Conservation (phyloP, 2,888 invertebrate species). For the Drosophila mulleri region DNA sequence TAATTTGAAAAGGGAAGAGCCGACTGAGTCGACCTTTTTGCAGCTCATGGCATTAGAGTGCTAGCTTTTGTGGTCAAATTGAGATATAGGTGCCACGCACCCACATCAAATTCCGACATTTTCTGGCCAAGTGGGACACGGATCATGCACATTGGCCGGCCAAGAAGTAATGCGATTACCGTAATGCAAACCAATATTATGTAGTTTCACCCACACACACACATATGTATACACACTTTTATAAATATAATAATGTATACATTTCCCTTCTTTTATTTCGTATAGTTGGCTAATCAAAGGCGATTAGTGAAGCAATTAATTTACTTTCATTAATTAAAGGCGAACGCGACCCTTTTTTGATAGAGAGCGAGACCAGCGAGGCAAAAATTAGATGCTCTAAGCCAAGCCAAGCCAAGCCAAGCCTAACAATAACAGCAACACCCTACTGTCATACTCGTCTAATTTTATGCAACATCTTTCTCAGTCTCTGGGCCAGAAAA, state of each 20-base stretch:
- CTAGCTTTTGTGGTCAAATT: conserved; percentile 74
- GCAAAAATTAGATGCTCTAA: conserved; percentile 28
- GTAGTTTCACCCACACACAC: not conserved
- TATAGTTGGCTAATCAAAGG: conserved; percentile 35
- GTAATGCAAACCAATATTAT: conserved; percentile 5
- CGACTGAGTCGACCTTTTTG: conserved; percentile 42
- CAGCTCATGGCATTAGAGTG: conserved; percentile 53
- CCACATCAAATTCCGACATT: conserved; percentile 64
- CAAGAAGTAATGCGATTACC: conserved; percentile 11
- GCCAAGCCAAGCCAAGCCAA: conserved; percentile 15
- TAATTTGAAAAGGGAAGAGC: conserved; percentile 29
- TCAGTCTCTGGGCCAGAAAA: conserved; percentile 27
- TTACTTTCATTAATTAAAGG: conserved; percentile 30
- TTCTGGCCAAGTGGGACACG: conserved; percentile 34
- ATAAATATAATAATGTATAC: not conserved
- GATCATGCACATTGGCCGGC: conserved; percentile 5
- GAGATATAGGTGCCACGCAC: conserved; percentile 66
- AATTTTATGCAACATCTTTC: conserved; percentile 43
- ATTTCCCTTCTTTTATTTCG: not conserved
- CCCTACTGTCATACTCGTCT: conserved; percentile 44
- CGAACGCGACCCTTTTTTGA: conserved; percentile 28
- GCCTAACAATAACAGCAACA: conserved; percentile 6
- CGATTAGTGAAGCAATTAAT: conserved; percentile 55
- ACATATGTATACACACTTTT: not conserved
- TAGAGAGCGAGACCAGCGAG: not conserved